A percentile compares a stretch with the other conserved stretches of the same genome.
Conservation (phyloP, 1,140 invertebrate genomes). For the Chrysopa pallens region DNA sequence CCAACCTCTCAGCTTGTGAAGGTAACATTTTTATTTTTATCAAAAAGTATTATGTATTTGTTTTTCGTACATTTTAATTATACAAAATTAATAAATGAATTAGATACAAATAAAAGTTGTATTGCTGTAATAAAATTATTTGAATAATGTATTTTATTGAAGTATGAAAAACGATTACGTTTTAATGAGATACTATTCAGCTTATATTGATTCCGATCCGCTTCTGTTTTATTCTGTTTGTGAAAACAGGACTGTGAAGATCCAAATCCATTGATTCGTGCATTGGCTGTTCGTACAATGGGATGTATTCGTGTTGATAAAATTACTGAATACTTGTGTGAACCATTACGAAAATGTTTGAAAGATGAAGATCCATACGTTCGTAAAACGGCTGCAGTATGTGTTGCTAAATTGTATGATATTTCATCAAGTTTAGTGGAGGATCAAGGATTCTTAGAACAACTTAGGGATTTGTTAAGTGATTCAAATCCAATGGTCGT, state of each 20-base stretch:
- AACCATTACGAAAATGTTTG: constrained; percentile 93
- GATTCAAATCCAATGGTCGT: constrained; percentile 99
- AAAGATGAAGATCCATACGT: constrained; percentile 99
- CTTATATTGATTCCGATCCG: not conserved
- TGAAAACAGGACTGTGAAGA: constrained; percentile 91
- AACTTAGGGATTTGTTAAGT: constrained; percentile 89
- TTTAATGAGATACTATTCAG: not conserved
- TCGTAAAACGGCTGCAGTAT: constrained; percentile 96
- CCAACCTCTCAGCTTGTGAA: constrained; percentile 36
- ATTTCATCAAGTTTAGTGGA: constrained; percentile 96
- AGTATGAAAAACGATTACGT: too few relatives aligned
- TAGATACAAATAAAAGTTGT: too few relatives aligned
- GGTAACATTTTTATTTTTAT: constrained; percentile 20
- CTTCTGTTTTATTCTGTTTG: constrained; percentile 3
- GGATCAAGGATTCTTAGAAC: constrained; percentile 96
- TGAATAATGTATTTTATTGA: too few relatives aligned
- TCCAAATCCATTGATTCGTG: constrained; percentile 96
- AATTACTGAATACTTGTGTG: constrained; percentile 99
- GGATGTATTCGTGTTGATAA: constrained; percentile 99
- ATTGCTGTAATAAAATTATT: too few relatives aligned
- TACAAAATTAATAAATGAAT: too few relatives aligned
- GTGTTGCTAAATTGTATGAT: constrained; percentile 97
- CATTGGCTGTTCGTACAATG: constrained; percentile 97
- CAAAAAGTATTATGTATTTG: too few relatives aligned
- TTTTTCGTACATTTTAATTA: too few relatives aligned